Evolutionary conservation across 2,888 invertebrate species (phyloP).

Genomic region (Poecilobothrus nobilitatus): DNA sequence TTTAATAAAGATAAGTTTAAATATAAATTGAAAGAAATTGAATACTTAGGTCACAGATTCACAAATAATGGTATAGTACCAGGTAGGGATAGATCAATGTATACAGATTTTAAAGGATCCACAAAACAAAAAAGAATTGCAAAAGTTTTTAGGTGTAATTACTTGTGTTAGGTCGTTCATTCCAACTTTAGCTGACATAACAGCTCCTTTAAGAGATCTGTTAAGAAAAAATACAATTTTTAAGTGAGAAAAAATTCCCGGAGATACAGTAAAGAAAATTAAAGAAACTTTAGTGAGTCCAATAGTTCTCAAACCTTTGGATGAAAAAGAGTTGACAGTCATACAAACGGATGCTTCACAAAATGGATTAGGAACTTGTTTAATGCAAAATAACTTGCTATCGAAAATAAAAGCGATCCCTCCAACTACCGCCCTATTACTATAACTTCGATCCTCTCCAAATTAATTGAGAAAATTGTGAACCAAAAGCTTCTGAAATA

Average conservation of each 20-base stretch:
- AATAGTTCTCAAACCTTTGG: conserved; percentile 16
- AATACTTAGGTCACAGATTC: conserved; percentile 27
- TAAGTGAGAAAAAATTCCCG: conserved; percentile 17
- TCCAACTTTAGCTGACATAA: conserved; percentile 20
- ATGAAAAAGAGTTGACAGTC: conserved; percentile 18
- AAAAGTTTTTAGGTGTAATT: conserved; percentile 21
- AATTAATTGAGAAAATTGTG: too few species aligned
- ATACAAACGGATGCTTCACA: conserved; percentile 23
- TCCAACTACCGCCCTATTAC: too few species aligned
- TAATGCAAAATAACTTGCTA: conserved; percentile 21
- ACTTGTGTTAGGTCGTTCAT: conserved; percentile 21
- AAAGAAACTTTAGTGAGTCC: conserved; percentile 18
- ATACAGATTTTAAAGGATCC: conserved; percentile 12
- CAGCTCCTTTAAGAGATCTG: conserved; percentile 19
- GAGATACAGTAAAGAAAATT: conserved; percentile 14
- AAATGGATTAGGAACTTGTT: conserved; percentile 20
- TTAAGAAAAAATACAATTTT: conserved; percentile 19
- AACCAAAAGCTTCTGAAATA: conserved; percentile 22
- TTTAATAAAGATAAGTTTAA: conserved; percentile 28
- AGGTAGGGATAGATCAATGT: conserved; percentile 19
- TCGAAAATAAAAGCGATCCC: too few species aligned
- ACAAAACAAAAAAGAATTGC: conserved; percentile 17
- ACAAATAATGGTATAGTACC: conserved; percentile 17
- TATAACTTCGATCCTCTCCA: too few species aligned
- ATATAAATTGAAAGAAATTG: conserved; percentile 24